These are phyloP conservation scores for Cyclopterus lumpus DNA, from an alignment of 2,797 vertebrate genomes.

Conservation along the genomic window DNA sequence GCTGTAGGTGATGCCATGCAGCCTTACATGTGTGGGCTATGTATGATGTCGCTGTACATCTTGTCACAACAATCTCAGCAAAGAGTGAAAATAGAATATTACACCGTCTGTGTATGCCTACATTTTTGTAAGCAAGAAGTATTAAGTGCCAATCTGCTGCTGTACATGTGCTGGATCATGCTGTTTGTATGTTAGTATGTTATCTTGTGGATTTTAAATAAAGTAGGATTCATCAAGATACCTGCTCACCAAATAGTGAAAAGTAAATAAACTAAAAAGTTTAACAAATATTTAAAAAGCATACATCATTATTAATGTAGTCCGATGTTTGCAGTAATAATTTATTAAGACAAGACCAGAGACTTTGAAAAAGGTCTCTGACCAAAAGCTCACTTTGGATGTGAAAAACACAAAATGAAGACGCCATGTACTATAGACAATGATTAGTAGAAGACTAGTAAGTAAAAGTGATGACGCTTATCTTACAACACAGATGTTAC, in stretches of 20 bases:
- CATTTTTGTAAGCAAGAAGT: slow-evolving; percentile 26
- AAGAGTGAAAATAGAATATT: slow-evolving; percentile 51
- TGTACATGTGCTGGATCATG: not conserved
- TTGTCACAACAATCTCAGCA: slow-evolving; percentile 54
- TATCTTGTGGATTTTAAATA: not conserved
- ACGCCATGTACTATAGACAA: not conserved
- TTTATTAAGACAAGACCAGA: not conserved
- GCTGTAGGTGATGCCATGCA: slow-evolving; percentile 57
- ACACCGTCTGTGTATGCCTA: slow-evolving; percentile 55
- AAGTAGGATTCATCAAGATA: not conserved
- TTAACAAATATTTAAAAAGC: too few relatives aligned
- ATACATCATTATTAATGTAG: not conserved
- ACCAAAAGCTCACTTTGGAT: not conserved
- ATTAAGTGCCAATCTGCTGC: slow-evolving; percentile 16
- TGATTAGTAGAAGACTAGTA: not conserved
- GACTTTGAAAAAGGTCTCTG: not conserved
- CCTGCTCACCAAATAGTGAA: not conserved
- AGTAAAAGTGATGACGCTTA: not conserved
- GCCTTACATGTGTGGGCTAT: slow-evolving; percentile 40
- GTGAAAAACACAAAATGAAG: slow-evolving; percentile 1
- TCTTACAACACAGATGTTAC: not conserved
- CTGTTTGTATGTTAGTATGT: not conserved
- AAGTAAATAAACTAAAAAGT: not conserved
- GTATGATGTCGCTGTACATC: slow-evolving; percentile 57
- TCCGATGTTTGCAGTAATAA: not conserved